Conservation (phyloP, 2,888 invertebrate genomes). For the Leptogaster cylindrica region DNA sequence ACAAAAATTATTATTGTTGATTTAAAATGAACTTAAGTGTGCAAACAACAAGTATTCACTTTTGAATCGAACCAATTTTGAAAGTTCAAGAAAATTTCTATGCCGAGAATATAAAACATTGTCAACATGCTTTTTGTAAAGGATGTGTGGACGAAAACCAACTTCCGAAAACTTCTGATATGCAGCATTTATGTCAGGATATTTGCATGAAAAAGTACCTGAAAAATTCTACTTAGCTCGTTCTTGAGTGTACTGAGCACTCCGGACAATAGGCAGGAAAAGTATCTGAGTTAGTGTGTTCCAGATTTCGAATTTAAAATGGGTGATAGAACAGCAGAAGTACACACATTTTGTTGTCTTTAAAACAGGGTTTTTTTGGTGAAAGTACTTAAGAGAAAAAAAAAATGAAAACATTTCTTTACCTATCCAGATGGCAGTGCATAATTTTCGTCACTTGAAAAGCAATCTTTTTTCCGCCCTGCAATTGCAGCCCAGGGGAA, state of each 20-base stretch:
- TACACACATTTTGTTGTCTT: neutral
- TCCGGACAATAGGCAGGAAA: neutral
- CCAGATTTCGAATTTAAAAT: slow-evolving; percentile 14
- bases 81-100: too few relatives aligned
- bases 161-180: neutral
- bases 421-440: neutral
- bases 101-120: too few relatives aligned
- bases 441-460: slow-evolving; percentile 26
- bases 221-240: neutral
- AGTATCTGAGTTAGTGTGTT: neutral
- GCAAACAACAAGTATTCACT: too few relatives aligned
- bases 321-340: slow-evolving; percentile 3
- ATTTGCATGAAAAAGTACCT: slow-evolving; percentile 17
- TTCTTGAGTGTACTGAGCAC: neutral
- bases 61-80: too few relatives aligned
- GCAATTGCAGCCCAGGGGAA: neutral
- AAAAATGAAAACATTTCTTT: neutral
- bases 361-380: slow-evolving; percentile 3
- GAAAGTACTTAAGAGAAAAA: slow-evolving; percentile 8
- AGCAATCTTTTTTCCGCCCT: neutral
- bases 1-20: too few relatives aligned
- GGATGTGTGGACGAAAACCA: neutral
- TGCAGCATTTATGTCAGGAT: slow-evolving; percentile 16
- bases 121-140: slow-evolving; percentile 1
- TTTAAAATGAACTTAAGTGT: too few relatives aligned